Evolutionary conservation across 2,888 invertebrate genomes (phyloP), one percentile per base, ranked within the genome.

Genomic region (Athalia circularis): DNA sequence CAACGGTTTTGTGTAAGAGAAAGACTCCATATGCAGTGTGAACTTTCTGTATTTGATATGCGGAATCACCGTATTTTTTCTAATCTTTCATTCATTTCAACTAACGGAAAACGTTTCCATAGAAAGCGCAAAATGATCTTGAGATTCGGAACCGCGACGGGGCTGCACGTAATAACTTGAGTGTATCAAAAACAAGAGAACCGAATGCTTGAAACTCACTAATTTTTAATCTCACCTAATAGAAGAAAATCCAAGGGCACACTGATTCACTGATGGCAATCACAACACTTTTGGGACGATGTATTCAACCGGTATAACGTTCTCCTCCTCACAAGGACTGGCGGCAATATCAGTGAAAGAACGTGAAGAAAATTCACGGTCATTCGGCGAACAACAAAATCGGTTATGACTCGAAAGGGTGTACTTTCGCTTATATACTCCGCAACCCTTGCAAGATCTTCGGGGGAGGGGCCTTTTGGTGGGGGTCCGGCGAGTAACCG

Each of bases 371-470:
- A 47, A 62, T 62, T 50, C 13, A 13, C 50, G 75, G 62, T 64
- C 75, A 75, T 64, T 61, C 75, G 64, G 62, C 75, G 75, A 75
- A 50, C 75, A 65, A 72, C 80, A 83, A 86, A 83, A 84, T 81
- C 80, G 81, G 84, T 80, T 82, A 81, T 75, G 61, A 72, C 67
- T 68, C 79, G 68, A 80, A 77, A 80, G 84, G 83, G 81, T 82
- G 82, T 65, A 79, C 79, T 77, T 76, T 80, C 79, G 80, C 79
- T 86, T 86, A 83, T 86, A 86, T 86, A 86, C 81, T 57, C 70
- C 76, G 65, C 84, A 86, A 86, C 86, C 86, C 86, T 86, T 86
- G 74, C 65, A 79, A 82, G 83, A 74, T 7, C 50, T 54, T 8
- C 29, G 50, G 62, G 80, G 80, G 85, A 72, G 80, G 62, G 75